phyloP scores from a whole-genome alignment of 2,113 vertebrate species.

The Erpornis zantholeuca region DNA sequence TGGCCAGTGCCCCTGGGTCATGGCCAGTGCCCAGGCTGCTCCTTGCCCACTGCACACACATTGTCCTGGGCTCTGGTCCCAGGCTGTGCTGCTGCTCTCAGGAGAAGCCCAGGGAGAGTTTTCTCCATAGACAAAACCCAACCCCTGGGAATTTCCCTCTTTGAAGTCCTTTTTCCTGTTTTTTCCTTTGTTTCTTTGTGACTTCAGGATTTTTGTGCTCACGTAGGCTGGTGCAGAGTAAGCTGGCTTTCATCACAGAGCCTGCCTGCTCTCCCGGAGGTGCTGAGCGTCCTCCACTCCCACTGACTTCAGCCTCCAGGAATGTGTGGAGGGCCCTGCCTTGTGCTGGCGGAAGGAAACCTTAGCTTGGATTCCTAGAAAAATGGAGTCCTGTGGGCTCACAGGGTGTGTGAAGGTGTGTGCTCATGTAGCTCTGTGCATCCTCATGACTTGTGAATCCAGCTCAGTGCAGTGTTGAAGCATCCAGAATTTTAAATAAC shows the following conservation, averaged over 20 bases:
- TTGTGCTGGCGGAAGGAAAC: background rate
- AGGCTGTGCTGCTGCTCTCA: background rate
- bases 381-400: no score
- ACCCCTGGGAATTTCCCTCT: background rate
- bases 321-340: background rate
- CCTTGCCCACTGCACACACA: accelerated
- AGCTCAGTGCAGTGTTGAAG: background rate
- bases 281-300: background rate
- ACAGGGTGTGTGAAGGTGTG: accelerated
- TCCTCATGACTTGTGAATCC: accelerated
- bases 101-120: background rate
- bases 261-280: background rate
- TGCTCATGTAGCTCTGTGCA: accelerated
- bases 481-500: background rate
- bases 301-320: background rate
- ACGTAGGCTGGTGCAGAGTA: background rate
- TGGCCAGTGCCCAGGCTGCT: accelerated
- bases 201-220: background rate
- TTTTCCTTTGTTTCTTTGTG: background rate
- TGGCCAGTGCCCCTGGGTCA: accelerated
- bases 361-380: background rate
- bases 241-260: background rate
- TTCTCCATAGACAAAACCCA: background rate
- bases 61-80: background rate
- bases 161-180: background rate